These are phyloP conservation scores for Drosophila simulans DNA, from an alignment of 1,140 invertebrate species.

Conservation along the genomic window DNA sequence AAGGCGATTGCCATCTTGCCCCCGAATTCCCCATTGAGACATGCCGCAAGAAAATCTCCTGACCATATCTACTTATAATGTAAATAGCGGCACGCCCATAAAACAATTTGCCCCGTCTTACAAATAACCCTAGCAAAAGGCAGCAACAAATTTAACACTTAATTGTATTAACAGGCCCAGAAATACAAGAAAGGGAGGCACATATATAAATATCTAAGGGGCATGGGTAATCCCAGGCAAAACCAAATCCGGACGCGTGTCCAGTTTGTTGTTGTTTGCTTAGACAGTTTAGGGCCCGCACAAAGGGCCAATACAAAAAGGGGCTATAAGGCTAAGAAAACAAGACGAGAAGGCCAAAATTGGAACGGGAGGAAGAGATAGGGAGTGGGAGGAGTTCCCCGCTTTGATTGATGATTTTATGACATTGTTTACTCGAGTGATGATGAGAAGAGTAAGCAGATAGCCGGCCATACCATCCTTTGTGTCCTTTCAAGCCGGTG, in stretches of 20 bases:
- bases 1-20: slow-evolving; percentile 42
- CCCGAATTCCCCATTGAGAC: slow-evolving; percentile 34
- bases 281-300: slow-evolving; percentile 57
- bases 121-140: slow-evolving; percentile 61
- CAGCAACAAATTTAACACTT: slow-evolving; percentile 78
- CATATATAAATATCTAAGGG: not conserved
- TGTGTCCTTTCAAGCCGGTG: slow-evolving; percentile 43
- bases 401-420: slow-evolving; percentile 82
- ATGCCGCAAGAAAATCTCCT: slow-evolving; percentile 28
- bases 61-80: slow-evolving; percentile 59
- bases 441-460: slow-evolving; percentile 67
- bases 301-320: slow-evolving; percentile 49
- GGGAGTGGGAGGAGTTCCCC: slow-evolving; percentile 6
- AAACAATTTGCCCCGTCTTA: slow-evolving; percentile 75
- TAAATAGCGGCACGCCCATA: slow-evolving; percentile 74
- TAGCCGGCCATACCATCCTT: slow-evolving; percentile 35
- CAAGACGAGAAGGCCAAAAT: slow-evolving; percentile 13
- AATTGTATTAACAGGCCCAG: slow-evolving; percentile 72
- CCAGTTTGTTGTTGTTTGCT: slow-evolving; percentile 58
- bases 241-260: slow-evolving; percentile 57
- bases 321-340: slow-evolving; percentile 40
- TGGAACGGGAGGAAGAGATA: slow-evolving; percentile 3
- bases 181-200: not conserved
- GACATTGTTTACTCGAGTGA: slow-evolving; percentile 82
- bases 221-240: slow-evolving; percentile 38